Percentiles rank a stretch among this genome's conserved stretches.
Evolutionary conservation across 2,113 vertebrate species (phyloP).

Genomic region (Centropus unirufus): DNA sequence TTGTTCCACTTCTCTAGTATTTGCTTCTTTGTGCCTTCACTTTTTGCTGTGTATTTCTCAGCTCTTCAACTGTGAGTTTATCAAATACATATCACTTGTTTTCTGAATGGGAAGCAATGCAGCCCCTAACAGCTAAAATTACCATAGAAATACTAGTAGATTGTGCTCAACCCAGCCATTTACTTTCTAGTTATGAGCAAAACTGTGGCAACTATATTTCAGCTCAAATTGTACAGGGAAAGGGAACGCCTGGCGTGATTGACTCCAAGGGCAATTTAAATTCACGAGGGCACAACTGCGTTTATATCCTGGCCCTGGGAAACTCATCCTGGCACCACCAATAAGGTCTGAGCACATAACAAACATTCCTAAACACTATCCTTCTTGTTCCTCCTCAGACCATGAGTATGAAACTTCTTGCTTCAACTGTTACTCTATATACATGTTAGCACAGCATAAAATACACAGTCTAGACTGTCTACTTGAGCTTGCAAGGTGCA

Average conservation of each 20-base stretch:
- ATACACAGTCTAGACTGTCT: background rate
- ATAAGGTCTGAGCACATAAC: background rate
- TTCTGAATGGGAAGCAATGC: background rate
- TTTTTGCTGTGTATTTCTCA: background rate
- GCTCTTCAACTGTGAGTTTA: rapidly evolving
- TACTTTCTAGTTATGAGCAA: background rate
- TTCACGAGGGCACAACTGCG: background rate
- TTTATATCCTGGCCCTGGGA: background rate
- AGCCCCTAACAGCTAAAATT: background rate
- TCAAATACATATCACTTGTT: background rate
- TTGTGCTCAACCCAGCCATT: background rate
- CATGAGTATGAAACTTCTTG: background rate
- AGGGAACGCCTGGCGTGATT: background rate
- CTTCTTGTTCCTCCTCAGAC: background rate
- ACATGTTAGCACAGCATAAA: constrained; percentile 11
- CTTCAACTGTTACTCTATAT: background rate
- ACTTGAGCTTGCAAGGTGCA: background rate
- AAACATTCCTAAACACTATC: background rate
- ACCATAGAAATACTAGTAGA: background rate
- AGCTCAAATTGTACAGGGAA: rapidly evolving
- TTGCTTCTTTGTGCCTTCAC: background rate
- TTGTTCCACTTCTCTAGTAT: background rate
- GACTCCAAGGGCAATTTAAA: background rate
- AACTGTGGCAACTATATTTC: background rate
- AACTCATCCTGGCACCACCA: background rate